Base-by-base conservation (phyloP, 2,888 invertebrate genomes). In the Eumerus sabulonum region DNA sequence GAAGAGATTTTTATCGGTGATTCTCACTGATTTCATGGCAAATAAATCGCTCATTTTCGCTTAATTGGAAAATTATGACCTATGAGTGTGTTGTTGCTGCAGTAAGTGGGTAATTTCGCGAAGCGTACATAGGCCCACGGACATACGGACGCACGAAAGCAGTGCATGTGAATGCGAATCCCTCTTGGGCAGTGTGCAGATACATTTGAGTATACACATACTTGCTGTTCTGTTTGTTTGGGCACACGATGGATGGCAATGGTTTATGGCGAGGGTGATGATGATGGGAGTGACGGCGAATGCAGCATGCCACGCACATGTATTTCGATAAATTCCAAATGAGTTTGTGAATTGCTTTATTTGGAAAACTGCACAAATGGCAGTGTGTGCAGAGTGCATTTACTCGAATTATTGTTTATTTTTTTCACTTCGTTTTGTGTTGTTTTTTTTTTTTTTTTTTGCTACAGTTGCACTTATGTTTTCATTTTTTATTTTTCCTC, bases 21-120 rank as follows among this genome's bases (percentile, higher is more conserved):
- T 88, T 88, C 87, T 88, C 88, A 87, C 87, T 88, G 88, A 88
- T 88, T 88, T 88, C 86, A 88, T 88, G 88, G 87, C 88, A 88
- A 88, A 88, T 88, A 88, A 88, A 88, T 88, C 88, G 87, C 87
- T 88, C 88, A 88, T 88, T 88, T 88, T 88, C 88, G 86, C 87
- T 87, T 88, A 88, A 88, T 88, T 88, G 87, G 88, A 88, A 88
- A 88, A 88, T 88, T 88, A 88, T 88, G 86, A 86, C 85, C 84
- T 85, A 86, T 72, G 77, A 79, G 79, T 74, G 73, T 79, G 68
- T 74, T 79, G 79, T 73, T 77, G 79, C 73, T 77, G 72, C 57
- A 67, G 79, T 74, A 68, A 73, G 74, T 63, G 79, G 79, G 68
- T 74, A 73, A 74, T 79, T 77, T 79, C 57, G 68, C 72, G 73